Conservation (phyloP, 2,113 vertebrate genomes). For the Hemiprocne comata region DNA sequence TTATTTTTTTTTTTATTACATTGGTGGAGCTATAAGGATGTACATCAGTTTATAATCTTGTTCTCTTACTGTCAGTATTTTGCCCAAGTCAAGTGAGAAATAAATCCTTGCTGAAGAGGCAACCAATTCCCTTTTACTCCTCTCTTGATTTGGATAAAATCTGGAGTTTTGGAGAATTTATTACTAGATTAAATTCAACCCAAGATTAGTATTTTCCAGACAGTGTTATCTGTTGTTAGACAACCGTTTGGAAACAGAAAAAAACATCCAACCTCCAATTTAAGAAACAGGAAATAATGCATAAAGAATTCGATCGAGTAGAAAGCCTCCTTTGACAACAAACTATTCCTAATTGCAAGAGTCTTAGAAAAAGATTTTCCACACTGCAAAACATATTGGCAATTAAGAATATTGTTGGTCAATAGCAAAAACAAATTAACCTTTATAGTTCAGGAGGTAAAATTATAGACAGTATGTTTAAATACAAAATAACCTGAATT, state of each 20-base stretch:
- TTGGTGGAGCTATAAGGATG: background rate
- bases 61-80: background rate
- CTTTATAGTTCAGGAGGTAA: background rate
- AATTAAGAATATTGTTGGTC: background rate
- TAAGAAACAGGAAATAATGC: background rate
- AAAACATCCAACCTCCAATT: background rate
- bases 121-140: background rate
- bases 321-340: background rate
- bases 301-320: background rate
- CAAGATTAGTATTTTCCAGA: background rate
- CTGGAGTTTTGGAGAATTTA: background rate
- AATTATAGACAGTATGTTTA: background rate
- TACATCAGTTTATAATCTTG: background rate
- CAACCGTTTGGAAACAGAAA: background rate
- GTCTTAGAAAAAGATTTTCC: background rate
- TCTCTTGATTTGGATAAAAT: constrained; percentile 28
- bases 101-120: background rate
- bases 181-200: background rate
- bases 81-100: background rate
- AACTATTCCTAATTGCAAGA: background rate
- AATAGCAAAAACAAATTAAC: background rate
- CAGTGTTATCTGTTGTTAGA: background rate
- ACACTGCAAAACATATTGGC: background rate
- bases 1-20: background rate
- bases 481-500: background rate